Evolutionary conservation across 1,140 invertebrate species (phyloP).

Genomic region (Himalopsyche phryganea): DNA sequence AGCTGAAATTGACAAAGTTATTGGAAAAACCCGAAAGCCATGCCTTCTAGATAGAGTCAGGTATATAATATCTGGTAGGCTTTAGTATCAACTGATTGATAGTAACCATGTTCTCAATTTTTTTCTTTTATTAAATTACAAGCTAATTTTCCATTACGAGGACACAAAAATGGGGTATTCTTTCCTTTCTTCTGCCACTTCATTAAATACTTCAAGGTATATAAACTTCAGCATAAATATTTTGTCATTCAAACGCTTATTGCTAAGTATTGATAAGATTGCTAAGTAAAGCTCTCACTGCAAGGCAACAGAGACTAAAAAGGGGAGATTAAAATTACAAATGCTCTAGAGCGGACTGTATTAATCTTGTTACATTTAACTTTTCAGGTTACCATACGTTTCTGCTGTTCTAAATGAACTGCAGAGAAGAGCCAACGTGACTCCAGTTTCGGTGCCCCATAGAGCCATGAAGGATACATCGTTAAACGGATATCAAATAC

Average conservation of each 20-base stretch:
- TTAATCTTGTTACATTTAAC: too few relatives aligned
- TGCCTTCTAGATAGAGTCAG: constrained; percentile 56
- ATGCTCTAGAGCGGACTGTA: too few relatives aligned
- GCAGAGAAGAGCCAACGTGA: constrained; percentile 56
- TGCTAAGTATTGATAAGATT: too few relatives aligned
- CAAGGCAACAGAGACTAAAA: too few relatives aligned
- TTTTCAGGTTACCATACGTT: constrained; percentile 57
- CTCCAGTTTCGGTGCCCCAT: constrained; percentile 62
- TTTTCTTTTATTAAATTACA: background rate
- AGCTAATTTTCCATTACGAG: background rate
- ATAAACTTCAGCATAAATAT: too few relatives aligned
- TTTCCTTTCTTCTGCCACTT: background rate
- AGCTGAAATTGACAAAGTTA: constrained; percentile 63
- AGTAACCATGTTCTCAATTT: background rate
- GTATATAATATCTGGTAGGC: constrained; percentile 38
- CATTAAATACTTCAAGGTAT: too few relatives aligned
- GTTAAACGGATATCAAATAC: constrained; percentile 60
- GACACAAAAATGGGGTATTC: background rate
- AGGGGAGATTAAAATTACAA: too few relatives aligned
- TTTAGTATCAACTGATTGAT: too few relatives aligned
- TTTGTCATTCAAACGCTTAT: too few relatives aligned
- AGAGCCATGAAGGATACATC: constrained; percentile 53
- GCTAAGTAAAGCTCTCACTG: too few relatives aligned
- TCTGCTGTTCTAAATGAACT: constrained; percentile 61
- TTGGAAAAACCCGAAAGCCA: constrained; percentile 58